Conservation (phyloP, 2,888 invertebrate species). For the Dexiosoma caninum region DNA sequence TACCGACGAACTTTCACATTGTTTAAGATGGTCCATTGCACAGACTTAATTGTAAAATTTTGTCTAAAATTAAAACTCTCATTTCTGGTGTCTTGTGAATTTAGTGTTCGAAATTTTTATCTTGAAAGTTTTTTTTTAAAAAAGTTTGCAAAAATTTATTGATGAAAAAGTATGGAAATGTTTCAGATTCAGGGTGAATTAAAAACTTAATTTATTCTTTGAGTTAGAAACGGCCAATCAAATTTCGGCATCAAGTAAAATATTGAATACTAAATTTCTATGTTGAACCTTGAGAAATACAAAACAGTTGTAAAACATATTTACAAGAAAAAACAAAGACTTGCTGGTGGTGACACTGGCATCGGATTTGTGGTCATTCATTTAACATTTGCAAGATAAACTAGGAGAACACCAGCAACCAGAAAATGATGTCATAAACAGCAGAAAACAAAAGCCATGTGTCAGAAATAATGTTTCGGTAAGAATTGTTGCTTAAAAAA, state of each 20-base stretch:
- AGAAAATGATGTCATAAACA: background rate
- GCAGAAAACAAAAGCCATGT: background rate
- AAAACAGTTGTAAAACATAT: background rate
- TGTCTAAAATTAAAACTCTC: too few relatives aligned
- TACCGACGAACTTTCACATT: too few relatives aligned
- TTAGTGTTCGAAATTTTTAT: too few relatives aligned
- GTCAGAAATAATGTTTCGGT: background rate
- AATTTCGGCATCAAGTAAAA: background rate
- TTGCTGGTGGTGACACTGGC: constrained; percentile 4
- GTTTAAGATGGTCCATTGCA: too few relatives aligned
- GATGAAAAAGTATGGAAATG: too few relatives aligned
- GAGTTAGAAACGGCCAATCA: too few relatives aligned
- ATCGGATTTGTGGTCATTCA: background rate
- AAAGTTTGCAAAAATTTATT: too few relatives aligned
- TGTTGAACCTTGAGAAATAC: background rate
- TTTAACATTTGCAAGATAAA: background rate
- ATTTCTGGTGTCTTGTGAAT: too few relatives aligned
- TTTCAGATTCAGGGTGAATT: background rate
- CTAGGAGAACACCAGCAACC: background rate
- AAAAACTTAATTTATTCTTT: background rate
- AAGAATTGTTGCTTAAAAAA: too few relatives aligned
- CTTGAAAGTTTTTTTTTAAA: too few relatives aligned
- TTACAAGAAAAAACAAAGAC: constrained; percentile 5
- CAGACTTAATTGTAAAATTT: too few relatives aligned
- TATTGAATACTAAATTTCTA: background rate